Evolutionary conservation across 2,888 invertebrate genomes (phyloP).

Genomic region (Listrodromus nycthemerus): DNA sequence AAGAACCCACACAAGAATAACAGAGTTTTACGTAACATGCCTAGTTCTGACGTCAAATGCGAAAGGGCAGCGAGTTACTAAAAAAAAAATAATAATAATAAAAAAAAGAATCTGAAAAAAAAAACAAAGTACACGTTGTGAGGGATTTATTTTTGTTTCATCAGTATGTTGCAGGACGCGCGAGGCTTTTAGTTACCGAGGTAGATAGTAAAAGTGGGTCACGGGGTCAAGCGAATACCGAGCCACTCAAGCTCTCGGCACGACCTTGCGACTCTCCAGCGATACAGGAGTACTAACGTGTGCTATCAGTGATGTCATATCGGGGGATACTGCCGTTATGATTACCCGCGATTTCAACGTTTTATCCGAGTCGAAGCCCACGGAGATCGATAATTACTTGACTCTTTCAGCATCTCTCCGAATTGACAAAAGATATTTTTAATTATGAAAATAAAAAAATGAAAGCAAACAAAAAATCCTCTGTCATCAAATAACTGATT

Average conservation of each 20-base stretch:
- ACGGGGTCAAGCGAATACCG: conserved; percentile 67
- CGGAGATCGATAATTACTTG: not conserved
- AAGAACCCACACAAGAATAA: not conserved
- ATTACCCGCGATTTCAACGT: conserved; percentile 48
- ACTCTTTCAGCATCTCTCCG: not conserved
- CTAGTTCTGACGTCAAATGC: not conserved
- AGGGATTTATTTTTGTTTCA: conserved; percentile 59
- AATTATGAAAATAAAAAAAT: too few relatives aligned
- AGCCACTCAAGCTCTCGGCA: conserved; percentile 61
- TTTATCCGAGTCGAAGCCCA: not conserved
- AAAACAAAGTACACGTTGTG: not conserved
- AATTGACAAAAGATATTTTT: too few relatives aligned
- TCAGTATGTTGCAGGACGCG: conserved; percentile 56
- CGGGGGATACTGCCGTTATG: conserved; percentile 45
- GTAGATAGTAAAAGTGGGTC: conserved; percentile 65
- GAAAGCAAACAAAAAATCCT: too few relatives aligned
- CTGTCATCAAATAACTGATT: not conserved
- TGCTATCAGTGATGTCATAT: conserved; percentile 60
- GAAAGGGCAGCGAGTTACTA: not conserved
- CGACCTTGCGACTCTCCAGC: conserved; percentile 63
- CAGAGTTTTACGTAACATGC: not conserved
- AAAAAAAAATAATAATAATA: not conserved
- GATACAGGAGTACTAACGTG: conserved; percentile 10
- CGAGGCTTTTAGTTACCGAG: conserved; percentile 54
- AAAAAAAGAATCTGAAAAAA: not conserved